A percentile compares a stretch with the other conserved stretches of the same genome.
phyloP scores from a whole-genome alignment of 1,140 invertebrate species.

The Micrasema minimum region DNA sequence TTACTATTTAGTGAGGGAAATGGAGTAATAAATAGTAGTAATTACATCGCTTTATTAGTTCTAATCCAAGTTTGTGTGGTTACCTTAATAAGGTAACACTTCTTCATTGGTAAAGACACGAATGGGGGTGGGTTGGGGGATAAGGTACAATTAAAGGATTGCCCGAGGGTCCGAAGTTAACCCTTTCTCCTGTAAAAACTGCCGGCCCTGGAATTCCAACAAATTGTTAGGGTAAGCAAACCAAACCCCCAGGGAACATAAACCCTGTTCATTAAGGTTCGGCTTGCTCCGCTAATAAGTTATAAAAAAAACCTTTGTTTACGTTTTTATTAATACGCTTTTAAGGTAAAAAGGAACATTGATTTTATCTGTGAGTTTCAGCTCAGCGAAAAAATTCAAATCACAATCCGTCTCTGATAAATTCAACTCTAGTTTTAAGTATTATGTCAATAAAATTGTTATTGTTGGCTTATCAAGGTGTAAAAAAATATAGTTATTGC shows the following conservation, averaged over 20 bases:
- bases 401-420: too few relatives aligned
- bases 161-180: conserved; percentile 18
- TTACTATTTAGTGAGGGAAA: too few relatives aligned
- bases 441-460: too few relatives aligned
- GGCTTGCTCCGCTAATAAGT: conserved; percentile 18
- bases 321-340: conserved; percentile 27
- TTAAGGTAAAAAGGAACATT: conserved; percentile 2
- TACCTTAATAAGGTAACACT: conserved; percentile 21
- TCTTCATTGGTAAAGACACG: conserved; percentile 13
- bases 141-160: conserved; percentile 34
- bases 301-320: conserved; percentile 29
- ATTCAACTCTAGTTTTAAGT: too few relatives aligned
- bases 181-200: conserved; percentile 24
- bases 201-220: conserved; percentile 26
- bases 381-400: background rate
- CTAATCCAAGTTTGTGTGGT: too few relatives aligned
- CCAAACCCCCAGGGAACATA: conserved; percentile 20
- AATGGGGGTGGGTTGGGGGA: background rate
- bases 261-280: conserved; percentile 31
- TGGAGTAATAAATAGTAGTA: too few relatives aligned
- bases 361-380: background rate
- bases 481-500: too few relatives aligned
- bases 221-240: conserved; percentile 32
- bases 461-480: too few relatives aligned
- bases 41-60: too few relatives aligned